Conservation (phyloP, 2,113 vertebrate genomes). For the Rattus rattus region DNA sequence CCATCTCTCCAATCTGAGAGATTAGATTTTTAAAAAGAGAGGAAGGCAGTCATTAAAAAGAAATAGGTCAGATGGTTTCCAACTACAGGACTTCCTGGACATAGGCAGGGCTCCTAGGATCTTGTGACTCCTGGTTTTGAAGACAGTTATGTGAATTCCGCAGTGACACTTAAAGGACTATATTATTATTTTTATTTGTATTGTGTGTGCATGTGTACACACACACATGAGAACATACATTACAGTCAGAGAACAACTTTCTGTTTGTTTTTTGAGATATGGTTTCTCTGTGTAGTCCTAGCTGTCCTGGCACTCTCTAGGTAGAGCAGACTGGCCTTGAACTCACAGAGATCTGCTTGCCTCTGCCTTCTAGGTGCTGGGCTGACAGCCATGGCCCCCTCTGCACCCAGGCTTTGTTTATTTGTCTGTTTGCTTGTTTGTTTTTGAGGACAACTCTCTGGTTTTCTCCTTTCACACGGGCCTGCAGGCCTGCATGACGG, state of each 20-base stretch:
- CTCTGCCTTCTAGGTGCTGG: neutral
- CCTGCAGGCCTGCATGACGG: neutral
- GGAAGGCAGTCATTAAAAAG: conserved; percentile 1
- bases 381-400: neutral
- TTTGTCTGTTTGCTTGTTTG: neutral
- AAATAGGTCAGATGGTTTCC: neutral
- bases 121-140: neutral
- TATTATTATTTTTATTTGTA: neutral
- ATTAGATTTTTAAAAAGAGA: neutral
- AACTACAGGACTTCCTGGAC: neutral
- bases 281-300: neutral
- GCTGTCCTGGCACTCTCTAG: neutral
- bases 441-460: neutral
- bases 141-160: conserved; percentile 24
- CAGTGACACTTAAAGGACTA: neutral
- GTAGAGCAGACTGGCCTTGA: neutral
- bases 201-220: too few species aligned
- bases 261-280: neutral
- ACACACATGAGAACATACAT: neutral
- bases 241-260: neutral
- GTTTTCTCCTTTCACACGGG: neutral
- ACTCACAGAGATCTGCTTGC: neutral
- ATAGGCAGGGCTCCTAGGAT: neutral
- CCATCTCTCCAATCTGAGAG: neutral
- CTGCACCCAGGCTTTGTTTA: neutral